Evolutionary conservation across 2,888 invertebrate species (phyloP), one percentile per base, ranked within the genome.

Genomic region (Harpagoxenus sublaevis): DNA sequence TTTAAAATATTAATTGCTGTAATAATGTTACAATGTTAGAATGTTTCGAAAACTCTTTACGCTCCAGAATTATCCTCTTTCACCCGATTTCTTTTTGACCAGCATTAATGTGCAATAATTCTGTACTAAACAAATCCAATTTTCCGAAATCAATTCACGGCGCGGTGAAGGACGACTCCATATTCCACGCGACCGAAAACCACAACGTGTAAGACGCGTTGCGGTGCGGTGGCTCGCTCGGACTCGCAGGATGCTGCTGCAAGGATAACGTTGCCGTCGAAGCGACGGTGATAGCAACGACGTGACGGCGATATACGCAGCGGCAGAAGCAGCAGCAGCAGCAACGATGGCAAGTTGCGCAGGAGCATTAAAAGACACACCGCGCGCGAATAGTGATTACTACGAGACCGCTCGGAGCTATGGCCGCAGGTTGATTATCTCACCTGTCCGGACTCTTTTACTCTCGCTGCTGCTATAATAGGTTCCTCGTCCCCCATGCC

Each of bases 381-480:
- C 70, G 71, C 83, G 86, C 84, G 92, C 92, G 93, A 93, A 92
- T 92, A 93, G 92, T 93, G 93, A 94, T 94, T 94, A 94, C 93
- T 90, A 89, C 91, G 89, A 93, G 92, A 90, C 87, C 90, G 93
- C 93, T 93, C 90, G 88, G 88, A 92, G 91, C 90, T 88, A 89
- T 86, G 89, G 90, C 91, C 84, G 92, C 92, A 91, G 94, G 92
- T 94, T 94, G 94, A 94, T 94, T 94, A 94, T 94, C 94, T 94
- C 94, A 94, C 93, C 94, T 94, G 94, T 93, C 93, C 91, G 82
- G 92, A 94, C 93, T 94, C 93, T 93, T 94, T 94, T 93, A 93
- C 94, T 94, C 93, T 91, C 92, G 93, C 93, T 92, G 89, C 90
- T 89, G 92, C 92, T 93, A 91, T 93, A 93, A 93, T 94, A 93